A percentile compares a stretch with the other conserved stretches of the same genome.
phyloP scores from a whole-genome alignment of 2,113 vertebrate genomes.

The Rutilus rutilus region DNA sequence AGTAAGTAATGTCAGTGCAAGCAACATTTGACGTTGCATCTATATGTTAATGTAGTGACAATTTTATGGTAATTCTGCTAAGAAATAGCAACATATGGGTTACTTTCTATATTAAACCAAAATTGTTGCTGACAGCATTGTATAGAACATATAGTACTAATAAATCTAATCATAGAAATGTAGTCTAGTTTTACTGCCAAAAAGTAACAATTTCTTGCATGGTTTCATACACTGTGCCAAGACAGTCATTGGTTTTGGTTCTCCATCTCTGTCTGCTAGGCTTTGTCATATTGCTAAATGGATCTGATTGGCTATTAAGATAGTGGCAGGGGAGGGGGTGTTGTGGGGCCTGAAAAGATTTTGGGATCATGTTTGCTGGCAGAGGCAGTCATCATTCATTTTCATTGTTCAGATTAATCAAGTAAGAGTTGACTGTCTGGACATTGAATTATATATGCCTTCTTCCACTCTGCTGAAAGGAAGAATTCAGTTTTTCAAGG shows the following conservation, averaged over 20 bases:
- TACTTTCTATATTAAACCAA: neutral
- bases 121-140: neutral
- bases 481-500: slow-evolving; percentile 29
- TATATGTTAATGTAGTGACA: neutral
- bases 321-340: neutral
- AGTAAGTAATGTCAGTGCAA: neutral
- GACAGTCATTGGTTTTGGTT: slow-evolving; percentile 9
- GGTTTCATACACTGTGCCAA: neutral
- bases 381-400: slow-evolving; percentile 23
- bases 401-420: slow-evolving; percentile 49
- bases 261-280: neutral
- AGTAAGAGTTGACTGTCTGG: slow-evolving; percentile 26
- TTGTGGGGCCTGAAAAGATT: neutral
- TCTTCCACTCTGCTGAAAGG: neutral
- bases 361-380: slow-evolving; percentile 18
- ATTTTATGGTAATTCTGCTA: neutral
- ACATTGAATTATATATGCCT: slow-evolving; percentile 34
- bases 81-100: neutral
- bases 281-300: slow-evolving; percentile 27
- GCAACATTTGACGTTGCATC: neutral
- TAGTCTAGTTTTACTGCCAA: neutral
- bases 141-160: slow-evolving; percentile 2
- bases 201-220: neutral
- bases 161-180: slow-evolving; percentile 4
- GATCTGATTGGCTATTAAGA: slow-evolving; percentile 10